Evolutionary conservation across 2,888 invertebrate species (phyloP), one percentile per base, ranked within the genome.

Genomic region (Polylopha cassiicola): DNA sequence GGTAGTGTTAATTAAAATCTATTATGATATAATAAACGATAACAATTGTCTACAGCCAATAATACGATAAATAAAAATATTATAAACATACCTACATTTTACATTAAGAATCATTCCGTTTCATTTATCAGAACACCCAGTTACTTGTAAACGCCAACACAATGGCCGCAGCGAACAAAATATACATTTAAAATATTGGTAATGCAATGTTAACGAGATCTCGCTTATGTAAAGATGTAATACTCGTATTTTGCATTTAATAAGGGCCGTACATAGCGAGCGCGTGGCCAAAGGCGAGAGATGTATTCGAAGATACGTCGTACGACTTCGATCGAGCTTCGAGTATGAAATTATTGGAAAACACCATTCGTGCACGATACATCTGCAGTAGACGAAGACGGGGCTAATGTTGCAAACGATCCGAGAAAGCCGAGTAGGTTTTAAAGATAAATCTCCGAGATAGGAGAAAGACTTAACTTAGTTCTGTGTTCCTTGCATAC

Each of bases 341-440:
- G 62, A 61, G 72, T 79, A 79, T 78, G 79, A 78, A 82, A 82
- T 84, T 84, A 82, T 84, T 81, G 79, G 79, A 72, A 74, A 76
- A 78, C 66, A 72, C 67, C 70, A 64, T 76, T 80, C 81, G 81
- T 79, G 82, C 73, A 55, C 75, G 80, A 79, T 80, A 73, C 74
- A 80, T 79, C 81, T 76, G 73, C 69, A 56, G 56, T 43, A 48
- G 38, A 37, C 57, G 55, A 55, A 58, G 56, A 56, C 57, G 62
- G 55, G 36, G 66, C 74, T 73, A 75, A 76, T 73, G 69, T 66
- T 72, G 55, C 68, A 64, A 77, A 72, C 73, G 77, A 71, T 69
- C 69, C 70, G 62, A 68, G 65, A 61, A 61, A 65, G 62, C 65
- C 65, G 67, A 62, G 71, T 74, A 69, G 66, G 72, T 72, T 74